Conservation (phyloP, 2,113 vertebrate genomes). For the Myrmecophaga tridactyla region DNA sequence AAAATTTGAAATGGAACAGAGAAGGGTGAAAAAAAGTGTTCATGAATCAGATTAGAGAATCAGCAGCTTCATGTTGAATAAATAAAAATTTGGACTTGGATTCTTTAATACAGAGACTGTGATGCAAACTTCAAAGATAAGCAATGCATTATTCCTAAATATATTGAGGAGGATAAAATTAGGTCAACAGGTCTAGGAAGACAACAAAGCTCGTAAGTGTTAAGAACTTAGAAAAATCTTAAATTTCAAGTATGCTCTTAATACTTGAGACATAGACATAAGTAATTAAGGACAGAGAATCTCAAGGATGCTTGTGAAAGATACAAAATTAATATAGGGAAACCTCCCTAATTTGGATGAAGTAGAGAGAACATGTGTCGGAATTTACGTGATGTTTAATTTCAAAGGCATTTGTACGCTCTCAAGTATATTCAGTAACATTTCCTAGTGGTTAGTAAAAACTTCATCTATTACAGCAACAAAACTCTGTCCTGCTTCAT, state of each 20-base stretch:
- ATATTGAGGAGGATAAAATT: constrained; percentile 40
- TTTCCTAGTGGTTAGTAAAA: neutral
- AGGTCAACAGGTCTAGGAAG: constrained; percentile 16
- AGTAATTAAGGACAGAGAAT: constrained; percentile 28
- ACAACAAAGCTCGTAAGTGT: constrained; percentile 21
- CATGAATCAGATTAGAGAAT: constrained; percentile 22
- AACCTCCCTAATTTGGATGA: constrained; percentile 2
- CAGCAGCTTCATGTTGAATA: constrained; percentile 4
- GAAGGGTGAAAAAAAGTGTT: constrained; percentile 22
- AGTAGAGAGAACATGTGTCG: neutral
- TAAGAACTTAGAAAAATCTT: constrained; percentile 11
- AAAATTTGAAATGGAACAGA: constrained; percentile 14
- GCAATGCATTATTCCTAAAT: neutral
- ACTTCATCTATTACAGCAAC: neutral
- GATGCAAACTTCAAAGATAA: constrained; percentile 15
- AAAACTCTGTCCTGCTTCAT: neutral
- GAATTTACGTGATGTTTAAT: constrained; percentile 26
- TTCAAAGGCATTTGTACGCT: neutral
- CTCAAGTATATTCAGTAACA: neutral
- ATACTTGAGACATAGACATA: constrained; percentile 18
- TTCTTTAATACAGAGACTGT: neutral
- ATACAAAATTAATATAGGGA: constrained; percentile 34
- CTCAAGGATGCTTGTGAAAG: constrained; percentile 35
- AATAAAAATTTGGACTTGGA: constrained; percentile 3
- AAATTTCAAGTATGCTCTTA: constrained; percentile 42